Evolutionary conservation across 2,888 invertebrate species (phyloP).

Genomic region (Noctua pronuba): DNA sequence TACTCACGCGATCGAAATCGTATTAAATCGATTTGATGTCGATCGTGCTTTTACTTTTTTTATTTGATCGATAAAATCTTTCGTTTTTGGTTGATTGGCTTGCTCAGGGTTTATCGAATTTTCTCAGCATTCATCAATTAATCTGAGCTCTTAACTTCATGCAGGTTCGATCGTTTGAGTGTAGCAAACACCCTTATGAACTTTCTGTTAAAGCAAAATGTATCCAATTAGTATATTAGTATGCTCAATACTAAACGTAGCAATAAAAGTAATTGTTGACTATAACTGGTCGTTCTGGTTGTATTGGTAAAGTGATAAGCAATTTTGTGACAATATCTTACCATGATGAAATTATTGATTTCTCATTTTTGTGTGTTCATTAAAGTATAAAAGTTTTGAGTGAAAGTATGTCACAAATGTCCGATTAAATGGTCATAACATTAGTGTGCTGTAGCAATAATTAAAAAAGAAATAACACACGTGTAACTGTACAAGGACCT

Average conservation of each 20-base stretch:
- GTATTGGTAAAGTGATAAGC: conserved; percentile 63
- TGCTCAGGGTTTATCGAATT: background rate
- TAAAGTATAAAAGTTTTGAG: conserved; percentile 32
- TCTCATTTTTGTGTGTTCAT: conserved; percentile 48
- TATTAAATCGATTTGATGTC: background rate
- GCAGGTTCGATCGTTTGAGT: background rate
- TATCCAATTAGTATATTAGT: conserved; percentile 30
- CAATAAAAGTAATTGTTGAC: conserved; percentile 39
- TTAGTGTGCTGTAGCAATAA: conserved; percentile 51
- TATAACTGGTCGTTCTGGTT: conserved; percentile 54
- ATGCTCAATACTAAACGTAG: conserved; percentile 52
- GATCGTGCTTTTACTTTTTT: background rate
- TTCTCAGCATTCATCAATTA: background rate
- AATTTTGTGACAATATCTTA: conserved; percentile 64
- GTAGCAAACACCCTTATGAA: background rate
- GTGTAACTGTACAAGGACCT: background rate
- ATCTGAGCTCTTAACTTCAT: background rate
- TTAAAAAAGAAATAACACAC: conserved; percentile 35
- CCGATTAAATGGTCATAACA: conserved; percentile 42
- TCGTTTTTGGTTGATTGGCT: background rate
- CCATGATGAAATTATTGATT: conserved; percentile 30
- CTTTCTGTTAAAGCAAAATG: background rate
- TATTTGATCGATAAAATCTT: background rate
- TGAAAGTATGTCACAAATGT: conserved; percentile 59
- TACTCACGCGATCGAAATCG: background rate